Evolutionary conservation across 2,113 vertebrate genomes (phyloP).

Genomic region (Prietella phreatophila): DNA sequence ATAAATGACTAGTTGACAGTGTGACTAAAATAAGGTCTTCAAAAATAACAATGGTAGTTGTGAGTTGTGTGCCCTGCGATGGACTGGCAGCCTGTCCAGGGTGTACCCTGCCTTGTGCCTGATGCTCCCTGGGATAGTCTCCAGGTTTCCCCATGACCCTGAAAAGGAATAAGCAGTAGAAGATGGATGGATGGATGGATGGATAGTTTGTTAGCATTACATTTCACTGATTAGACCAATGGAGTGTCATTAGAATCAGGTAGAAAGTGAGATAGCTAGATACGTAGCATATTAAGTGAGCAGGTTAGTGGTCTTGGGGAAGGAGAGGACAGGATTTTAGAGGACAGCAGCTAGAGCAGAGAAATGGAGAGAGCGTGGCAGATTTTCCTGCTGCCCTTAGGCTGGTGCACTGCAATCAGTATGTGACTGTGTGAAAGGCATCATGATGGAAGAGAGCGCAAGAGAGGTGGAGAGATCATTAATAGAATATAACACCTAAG

Average conservation of each 20-base stretch:
- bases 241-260: background rate
- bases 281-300: background rate
- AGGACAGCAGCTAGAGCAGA: slow-evolving; percentile 12
- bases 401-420: slow-evolving; percentile 41
- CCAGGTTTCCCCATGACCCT: too few relatives aligned
- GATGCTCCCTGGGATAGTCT: too few relatives aligned
- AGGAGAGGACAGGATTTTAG: background rate
- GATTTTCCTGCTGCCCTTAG: slow-evolving; percentile 53
- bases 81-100: too few relatives aligned
- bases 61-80: too few relatives aligned
- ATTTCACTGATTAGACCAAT: background rate
- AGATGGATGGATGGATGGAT: too few relatives aligned
- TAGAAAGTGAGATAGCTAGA: background rate
- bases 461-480: slow-evolving; percentile 22
- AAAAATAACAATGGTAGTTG: background rate
- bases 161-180: too few relatives aligned
- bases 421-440: slow-evolving; percentile 38
- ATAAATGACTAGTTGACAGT: background rate
- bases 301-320: background rate
- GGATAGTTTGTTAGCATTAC: background rate
- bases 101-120: too few relatives aligned
- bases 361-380: slow-evolving; percentile 50
- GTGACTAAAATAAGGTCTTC: background rate
- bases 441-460: slow-evolving; percentile 40
- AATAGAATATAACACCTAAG: slow-evolving; percentile 36